Evolutionary conservation across 92 coral and sea anemone species (phyloP).

Genomic region (Epizoanthus rinbou): DNA sequence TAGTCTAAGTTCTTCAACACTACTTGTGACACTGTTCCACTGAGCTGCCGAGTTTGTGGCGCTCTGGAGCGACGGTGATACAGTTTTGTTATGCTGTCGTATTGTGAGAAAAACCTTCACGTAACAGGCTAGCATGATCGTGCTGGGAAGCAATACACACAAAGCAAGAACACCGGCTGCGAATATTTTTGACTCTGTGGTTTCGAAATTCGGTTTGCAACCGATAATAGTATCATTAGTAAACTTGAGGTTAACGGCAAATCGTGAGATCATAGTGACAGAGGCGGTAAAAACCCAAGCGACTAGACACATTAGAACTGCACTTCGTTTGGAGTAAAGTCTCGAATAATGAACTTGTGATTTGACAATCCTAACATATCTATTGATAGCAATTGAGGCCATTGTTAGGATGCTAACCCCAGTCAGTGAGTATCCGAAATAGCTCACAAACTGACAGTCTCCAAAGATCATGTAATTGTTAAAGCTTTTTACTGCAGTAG

Average conservation of each 20-base stretch:
- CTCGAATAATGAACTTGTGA: background rate
- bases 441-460: background rate
- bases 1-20: background rate
- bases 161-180: no score
- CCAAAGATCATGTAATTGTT: background rate
- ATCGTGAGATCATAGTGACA: background rate
- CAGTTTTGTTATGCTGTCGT: no score
- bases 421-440: background rate
- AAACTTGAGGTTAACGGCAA: background rate
- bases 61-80: background rate
- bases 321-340: background rate
- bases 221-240: no score
- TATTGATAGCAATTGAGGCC: background rate
- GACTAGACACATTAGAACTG: background rate
- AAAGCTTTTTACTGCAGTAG: background rate
- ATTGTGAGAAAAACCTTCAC: no score
- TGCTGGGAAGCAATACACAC: no score
- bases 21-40: background rate
- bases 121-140: no score
- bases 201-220: no score
- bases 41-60: background rate
- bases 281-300: background rate
- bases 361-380: background rate
- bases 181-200: no score
- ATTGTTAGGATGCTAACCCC: background rate